phyloP scores from a whole-genome alignment of 2,113 vertebrate genomes.

The Halcyon malimbica region DNA sequence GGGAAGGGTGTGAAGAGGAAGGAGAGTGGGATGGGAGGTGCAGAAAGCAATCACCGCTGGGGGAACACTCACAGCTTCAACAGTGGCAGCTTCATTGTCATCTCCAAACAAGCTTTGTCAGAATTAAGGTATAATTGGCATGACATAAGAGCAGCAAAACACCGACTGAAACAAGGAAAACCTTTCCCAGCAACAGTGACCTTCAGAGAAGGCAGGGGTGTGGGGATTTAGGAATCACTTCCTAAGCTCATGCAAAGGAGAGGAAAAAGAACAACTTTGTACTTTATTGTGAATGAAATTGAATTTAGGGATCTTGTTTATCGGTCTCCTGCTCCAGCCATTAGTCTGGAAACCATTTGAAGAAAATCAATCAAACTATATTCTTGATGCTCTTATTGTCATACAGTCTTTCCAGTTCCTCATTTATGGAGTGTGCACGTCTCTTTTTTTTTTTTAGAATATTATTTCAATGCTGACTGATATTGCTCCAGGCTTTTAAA shows the following conservation, averaged over 20 bases:
- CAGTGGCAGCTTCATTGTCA: not conserved
- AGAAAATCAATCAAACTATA: not conserved
- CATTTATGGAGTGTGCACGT: not conserved
- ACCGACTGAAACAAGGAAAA: not conserved
- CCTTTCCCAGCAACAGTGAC: not conserved
- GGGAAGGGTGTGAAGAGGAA: not conserved
- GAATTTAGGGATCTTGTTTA: not conserved
- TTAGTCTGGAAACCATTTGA: not conserved
- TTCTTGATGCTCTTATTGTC: not conserved
- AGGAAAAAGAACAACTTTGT: not conserved
- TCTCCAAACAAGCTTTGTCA: not conserved
- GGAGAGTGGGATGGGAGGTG: not conserved
- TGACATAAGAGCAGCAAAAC: not conserved
- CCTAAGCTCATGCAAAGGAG: not conserved
- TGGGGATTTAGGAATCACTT: not conserved
- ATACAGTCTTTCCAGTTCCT: not conserved
- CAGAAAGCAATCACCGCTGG: too few species aligned
- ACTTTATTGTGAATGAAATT: not conserved
- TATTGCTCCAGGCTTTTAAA: not conserved
- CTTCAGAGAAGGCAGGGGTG: not conserved
- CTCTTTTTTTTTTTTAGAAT: not conserved
- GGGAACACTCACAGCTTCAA: accelerated
- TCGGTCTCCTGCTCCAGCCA: not conserved
- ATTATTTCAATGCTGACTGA: not conserved
- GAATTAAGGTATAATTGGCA: not conserved